Conservation (phyloP, 2,797 vertebrate species). For the Morelia viridis region DNA sequence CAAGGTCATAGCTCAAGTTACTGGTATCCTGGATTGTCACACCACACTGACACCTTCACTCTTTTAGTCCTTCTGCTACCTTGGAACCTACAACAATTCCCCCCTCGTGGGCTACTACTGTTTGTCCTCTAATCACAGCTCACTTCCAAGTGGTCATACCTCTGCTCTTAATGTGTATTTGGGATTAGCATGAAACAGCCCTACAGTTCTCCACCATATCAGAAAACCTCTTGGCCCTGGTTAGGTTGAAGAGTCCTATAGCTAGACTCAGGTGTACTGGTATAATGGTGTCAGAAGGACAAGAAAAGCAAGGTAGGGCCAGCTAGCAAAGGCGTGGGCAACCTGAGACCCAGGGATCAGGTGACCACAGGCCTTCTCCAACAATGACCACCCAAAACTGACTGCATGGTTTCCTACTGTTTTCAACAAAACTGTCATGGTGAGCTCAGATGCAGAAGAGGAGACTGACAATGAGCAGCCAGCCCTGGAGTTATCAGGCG, state of each 20-base stretch:
- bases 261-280: neutral
- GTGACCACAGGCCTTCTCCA: neutral
- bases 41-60: neutral
- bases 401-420: neutral
- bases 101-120: neutral
- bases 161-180: neutral
- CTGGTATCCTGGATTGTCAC: neutral
- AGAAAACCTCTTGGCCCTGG: neutral
- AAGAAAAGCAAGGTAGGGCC: neutral
- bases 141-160: neutral
- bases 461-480: too few species aligned
- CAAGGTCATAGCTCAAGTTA: neutral
- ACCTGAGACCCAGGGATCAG: neutral
- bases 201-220: neutral
- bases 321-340: neutral
- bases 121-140: neutral
- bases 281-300: neutral
- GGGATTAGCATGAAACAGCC: neutral
- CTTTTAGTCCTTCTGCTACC: neutral
- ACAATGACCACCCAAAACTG: neutral
- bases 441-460: too few species aligned
- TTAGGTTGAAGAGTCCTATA: neutral
- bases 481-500: too few species aligned
- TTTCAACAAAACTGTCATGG: neutral
- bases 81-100: neutral